Evolutionary conservation across 2,113 vertebrate genomes (phyloP), one percentile per base, ranked within the genome.

Genomic region (Sphyrna mokarran): DNA sequence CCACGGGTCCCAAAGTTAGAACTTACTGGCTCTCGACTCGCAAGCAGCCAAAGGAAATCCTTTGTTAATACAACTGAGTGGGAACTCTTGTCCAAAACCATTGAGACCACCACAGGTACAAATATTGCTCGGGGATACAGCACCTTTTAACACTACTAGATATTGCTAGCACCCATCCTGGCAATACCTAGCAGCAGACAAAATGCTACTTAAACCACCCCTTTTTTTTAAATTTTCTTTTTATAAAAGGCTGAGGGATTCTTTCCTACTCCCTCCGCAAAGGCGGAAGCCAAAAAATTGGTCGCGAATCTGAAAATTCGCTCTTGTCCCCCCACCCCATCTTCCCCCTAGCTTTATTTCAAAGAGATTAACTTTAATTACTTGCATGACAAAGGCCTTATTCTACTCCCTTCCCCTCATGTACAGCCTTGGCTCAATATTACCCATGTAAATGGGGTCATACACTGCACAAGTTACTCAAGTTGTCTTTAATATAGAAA

Each of bases 361-460:
- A 97, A 96, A 97, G 96, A 96, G 96, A 97, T 96, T 96, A 22
- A 96, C 96, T 96, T 96, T 97, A 97, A 97, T 29, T 96, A 96
- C 96, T 97, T 97, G 96, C 96, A 97, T 96, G 96, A 96, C 96
- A 97, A 95, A 1, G 68, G 68, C 97, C 96, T 96, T 96, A n/a
- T 97, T 26, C 96, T 97, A 97, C 97, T 97, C 58, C 61, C 58
- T 20, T 61, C 89, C 58, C 58, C 97, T 97, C 97, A 97, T 97
- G 97, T 96, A 97, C 97, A 97, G 97, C 96, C 97, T 97, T 97
- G 97, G 97, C 97, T 97, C 97, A 98, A 97, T 66, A 97, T 97
- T 97, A 97, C 98, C 93, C 98, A 98, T 98, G 98, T 98, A 98
- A 98, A 98, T 98, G 97, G 97, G 97, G 93, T 95, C 93, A 72